Evolutionary conservation across 2,888 invertebrate species (phyloP).

Genomic region (Pammene fasciana): DNA sequence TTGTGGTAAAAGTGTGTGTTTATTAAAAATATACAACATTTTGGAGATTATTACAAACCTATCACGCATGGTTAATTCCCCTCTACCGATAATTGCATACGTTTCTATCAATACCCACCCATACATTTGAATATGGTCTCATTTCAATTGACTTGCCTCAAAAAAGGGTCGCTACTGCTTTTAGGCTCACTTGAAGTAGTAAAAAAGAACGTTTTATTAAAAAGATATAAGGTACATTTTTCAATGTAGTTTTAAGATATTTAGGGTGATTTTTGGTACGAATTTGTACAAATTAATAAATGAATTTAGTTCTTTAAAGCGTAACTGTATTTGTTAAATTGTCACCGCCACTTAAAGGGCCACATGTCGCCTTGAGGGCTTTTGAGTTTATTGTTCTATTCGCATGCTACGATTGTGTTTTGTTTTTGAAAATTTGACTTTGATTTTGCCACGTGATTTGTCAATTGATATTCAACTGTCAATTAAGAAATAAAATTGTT

Average conservation of each 20-base stretch:
- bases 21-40: constrained; percentile 1
- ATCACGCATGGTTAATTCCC: constrained; percentile 71
- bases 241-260: constrained; percentile 25
- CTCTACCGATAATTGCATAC: constrained; percentile 79
- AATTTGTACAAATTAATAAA: constrained; percentile 61
- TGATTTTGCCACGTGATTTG: constrained; percentile 47
- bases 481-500: constrained; percentile 1
- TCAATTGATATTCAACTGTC: constrained; percentile 22
- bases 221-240: constrained; percentile 47
- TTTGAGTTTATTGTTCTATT: constrained; percentile 69
- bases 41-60: constrained; percentile 73
- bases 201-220: constrained; percentile 44
- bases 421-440: constrained; percentile 56
- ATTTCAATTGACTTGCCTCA: constrained; percentile 72
- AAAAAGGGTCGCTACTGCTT: constrained; percentile 44
- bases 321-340: constrained; percentile 81
- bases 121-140: constrained; percentile 80
- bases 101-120: constrained; percentile 78
- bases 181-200: background rate
- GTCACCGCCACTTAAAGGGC: constrained; percentile 81
- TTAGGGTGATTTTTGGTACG: constrained; percentile 24
- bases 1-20: too few species aligned
- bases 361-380: constrained; percentile 81
- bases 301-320: constrained; percentile 73
- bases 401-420: constrained; percentile 45